Evolutionary conservation across 2,113 vertebrate species (phyloP), one percentile per base, ranked within the genome.

Genomic region (Poeciliopsis prolifica): DNA sequence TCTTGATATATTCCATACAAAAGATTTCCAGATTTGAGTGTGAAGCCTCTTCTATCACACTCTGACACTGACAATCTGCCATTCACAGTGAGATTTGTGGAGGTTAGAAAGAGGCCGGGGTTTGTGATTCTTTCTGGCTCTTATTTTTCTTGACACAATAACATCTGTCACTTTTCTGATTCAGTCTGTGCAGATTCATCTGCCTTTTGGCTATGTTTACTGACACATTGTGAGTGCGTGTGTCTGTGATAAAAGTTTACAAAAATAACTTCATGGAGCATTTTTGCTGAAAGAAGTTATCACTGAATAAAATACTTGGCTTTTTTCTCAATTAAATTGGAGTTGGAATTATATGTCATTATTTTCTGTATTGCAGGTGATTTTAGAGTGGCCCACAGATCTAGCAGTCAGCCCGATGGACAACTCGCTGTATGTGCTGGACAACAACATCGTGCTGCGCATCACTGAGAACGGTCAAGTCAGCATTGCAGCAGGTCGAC

Each of bases 331-430:
- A 30, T 15, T 19, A 61, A 15, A 13, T n/a, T 19, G 15, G 11
- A 22, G 19, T 54, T 42, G 44, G 58, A 54, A 66, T 61, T 35
- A 65, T 1, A 19, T 71, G 19, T 30, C 9, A 30, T n/a, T 4
- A 17, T 83, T 14, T 75, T 7, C 15, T 83, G 72, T 70, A 3
- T 88, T 89, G 12, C 80, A 99, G 98, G 98, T 99, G 44, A 97
- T 97, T 79, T 92, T 99, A 89, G 98, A 99, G 74, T 99, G 98
- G 98, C 98, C 98, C 29, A 99, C 98, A 3, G 98, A 97, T 87
- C 92, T 99, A 1, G 95, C 98, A 7, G 95, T 99, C 64, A 99
- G 97, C 91, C 98, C 98, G 0, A 97, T 99, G 96, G 98, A 99
- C 87, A 99, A 99, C 89, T 99, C 98, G 33, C 95, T 99, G 40